phyloP scores from a whole-genome alignment of 1,140 invertebrate genomes.

The Thrips palmi region DNA sequence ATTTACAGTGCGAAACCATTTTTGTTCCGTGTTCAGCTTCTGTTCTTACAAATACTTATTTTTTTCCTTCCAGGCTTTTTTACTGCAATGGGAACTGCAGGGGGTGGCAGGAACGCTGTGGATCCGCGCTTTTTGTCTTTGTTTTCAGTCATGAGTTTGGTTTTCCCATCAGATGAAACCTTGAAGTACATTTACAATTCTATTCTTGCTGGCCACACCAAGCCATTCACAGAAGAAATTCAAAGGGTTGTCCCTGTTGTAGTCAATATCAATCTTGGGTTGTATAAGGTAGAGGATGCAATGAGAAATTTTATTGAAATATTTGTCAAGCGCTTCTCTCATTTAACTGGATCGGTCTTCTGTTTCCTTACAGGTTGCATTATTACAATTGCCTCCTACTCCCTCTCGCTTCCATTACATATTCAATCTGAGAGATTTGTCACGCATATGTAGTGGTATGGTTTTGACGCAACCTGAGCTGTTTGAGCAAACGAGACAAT shows the following conservation, averaged over 20 bases:
- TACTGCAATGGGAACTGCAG: slow-evolving; percentile 62
- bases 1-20: not conserved
- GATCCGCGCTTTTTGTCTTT: slow-evolving; percentile 78
- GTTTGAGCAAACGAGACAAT: slow-evolving; percentile 45
- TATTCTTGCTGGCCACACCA: slow-evolving; percentile 59
- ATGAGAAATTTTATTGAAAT: not conserved
- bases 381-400: slow-evolving; percentile 65
- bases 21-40: not conserved
- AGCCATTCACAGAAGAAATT: slow-evolving; percentile 44
- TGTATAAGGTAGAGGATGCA: slow-evolving; percentile 49
- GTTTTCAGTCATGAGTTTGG: slow-evolving; percentile 72
- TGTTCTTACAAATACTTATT: slow-evolving; percentile 16
- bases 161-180: slow-evolving; percentile 56
- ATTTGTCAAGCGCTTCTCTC: not conserved
- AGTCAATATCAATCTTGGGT: slow-evolving; percentile 54
- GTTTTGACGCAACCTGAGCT: slow-evolving; percentile 44
- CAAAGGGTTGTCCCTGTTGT: slow-evolving; percentile 40
- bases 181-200: slow-evolving; percentile 67
- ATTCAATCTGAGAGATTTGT: slow-evolving; percentile 80
- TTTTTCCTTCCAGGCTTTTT: slow-evolving; percentile 37
- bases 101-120: slow-evolving; percentile 71
- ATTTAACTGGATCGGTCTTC: slow-evolving; percentile 14
- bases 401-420: slow-evolving; percentile 89
- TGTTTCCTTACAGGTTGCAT: slow-evolving; percentile 33
- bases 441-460: slow-evolving; percentile 59